A percentile compares a stretch with the other conserved stretches of the same genome.
phyloP scores from a whole-genome alignment of 2,113 vertebrate species.

The Serinus canaria region DNA sequence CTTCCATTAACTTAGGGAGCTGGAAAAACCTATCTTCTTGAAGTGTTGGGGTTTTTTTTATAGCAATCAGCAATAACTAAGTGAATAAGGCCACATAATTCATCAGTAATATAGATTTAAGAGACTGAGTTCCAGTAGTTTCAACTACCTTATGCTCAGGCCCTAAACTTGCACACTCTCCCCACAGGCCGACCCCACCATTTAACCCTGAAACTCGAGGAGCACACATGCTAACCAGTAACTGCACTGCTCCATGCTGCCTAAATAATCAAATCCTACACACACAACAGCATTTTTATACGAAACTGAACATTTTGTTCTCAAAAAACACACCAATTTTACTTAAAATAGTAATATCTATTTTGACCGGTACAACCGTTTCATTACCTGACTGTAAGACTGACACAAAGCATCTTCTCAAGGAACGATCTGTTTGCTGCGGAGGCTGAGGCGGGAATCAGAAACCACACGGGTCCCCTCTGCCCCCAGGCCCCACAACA shows the following conservation, averaged over 20 bases:
- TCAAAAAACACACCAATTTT: background rate
- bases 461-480: fast-evolving
- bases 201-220: background rate
- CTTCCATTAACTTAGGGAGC: background rate
- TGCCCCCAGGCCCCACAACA: background rate
- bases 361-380: background rate
- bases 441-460: background rate
- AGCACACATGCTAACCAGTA: fast-evolving
- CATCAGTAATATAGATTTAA: fast-evolving
- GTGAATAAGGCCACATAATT: background rate
- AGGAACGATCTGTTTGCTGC: background rate
- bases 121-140: background rate
- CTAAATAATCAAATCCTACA: background rate
- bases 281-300: background rate
- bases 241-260: background rate
- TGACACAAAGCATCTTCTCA: background rate
- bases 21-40: background rate
- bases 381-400: fast-evolving
- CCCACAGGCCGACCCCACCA: background rate
- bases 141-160: background rate
- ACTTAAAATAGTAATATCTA: background rate
- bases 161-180: background rate
- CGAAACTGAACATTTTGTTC: background rate
- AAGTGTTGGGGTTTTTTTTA: background rate
- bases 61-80: background rate